These are phyloP conservation scores for Holothuria leucospilota DNA, from an alignment of 53 echinoderm and acorn worm species.

Conservation along the genomic window DNA sequence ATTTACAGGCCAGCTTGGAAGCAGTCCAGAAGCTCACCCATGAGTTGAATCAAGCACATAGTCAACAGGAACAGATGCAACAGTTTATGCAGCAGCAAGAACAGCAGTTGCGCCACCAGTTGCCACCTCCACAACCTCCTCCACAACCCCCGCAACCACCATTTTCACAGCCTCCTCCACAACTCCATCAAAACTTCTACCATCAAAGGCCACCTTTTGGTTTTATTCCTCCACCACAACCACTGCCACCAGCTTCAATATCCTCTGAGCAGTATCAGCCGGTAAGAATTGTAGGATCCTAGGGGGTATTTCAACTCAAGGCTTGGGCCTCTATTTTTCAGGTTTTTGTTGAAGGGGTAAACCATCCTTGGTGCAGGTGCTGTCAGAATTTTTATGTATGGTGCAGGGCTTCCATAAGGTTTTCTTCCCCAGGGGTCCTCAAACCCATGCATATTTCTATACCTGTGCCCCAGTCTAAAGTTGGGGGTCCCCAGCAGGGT, in stretches of 20 bases:
- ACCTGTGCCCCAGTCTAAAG: too few species aligned
- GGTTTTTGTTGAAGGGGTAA: too few species aligned
- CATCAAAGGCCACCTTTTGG: conserved; percentile 22
- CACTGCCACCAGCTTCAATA: background rate
- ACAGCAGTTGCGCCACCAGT: conserved; percentile 47
- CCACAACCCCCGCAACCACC: conserved; percentile 21
- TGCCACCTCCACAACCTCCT: conserved; percentile 33
- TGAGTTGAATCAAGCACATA: conserved; percentile 78
- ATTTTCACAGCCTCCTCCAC: conserved; percentile 6
- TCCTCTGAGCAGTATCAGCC: conserved; percentile 37
- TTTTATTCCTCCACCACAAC: conserved; percentile 18
- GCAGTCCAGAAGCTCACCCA: conserved; percentile 78
- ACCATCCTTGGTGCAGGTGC: too few species aligned
- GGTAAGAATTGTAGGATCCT: background rate
- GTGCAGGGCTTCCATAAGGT: too few species aligned
- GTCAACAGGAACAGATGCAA: conserved; percentile 66
- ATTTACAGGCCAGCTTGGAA: conserved; percentile 74
- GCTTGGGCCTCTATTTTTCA: too few species aligned
- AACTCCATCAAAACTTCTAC: conserved; percentile 2
- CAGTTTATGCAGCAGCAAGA: conserved; percentile 53
- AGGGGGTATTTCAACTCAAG: background rate
- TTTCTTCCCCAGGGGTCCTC: too few species aligned
- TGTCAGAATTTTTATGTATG: too few species aligned
- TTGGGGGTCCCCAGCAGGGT: too few species aligned
- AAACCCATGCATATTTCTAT: too few species aligned